A percentile compares a stretch with the other conserved stretches of the same genome.
Conservation (phyloP, 1,140 invertebrate species). For the Drosophila rufa region DNA sequence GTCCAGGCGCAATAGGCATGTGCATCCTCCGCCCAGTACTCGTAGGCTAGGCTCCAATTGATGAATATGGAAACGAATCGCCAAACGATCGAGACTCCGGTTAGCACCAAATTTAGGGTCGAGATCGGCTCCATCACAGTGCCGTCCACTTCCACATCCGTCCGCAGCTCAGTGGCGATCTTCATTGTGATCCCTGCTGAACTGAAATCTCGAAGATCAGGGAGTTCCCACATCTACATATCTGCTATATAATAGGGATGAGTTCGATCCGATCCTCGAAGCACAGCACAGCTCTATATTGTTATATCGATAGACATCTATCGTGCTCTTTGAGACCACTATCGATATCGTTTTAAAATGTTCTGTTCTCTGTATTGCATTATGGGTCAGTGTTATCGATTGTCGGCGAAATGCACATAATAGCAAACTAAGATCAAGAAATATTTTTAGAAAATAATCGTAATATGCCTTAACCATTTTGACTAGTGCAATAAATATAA, state of each 20-base stretch:
- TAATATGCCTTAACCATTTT: no score
- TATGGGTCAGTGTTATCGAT: no score
- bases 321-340: neutral
- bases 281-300: neutral
- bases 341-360: neutral
- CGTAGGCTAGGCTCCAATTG: constrained; percentile 55
- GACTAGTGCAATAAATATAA: no score
- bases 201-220: neutral
- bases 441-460: no score
- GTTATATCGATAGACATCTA: neutral
- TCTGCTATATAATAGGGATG: neutral
- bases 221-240: constrained; percentile 10
- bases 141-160: constrained; percentile 10
- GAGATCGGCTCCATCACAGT: constrained; percentile 38
- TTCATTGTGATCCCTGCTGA: neutral
- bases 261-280: no score
- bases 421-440: no score
- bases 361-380: neutral
- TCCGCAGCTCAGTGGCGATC: constrained; percentile 10
- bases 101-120: constrained; percentile 15
- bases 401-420: no score
- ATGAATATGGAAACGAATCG: constrained; percentile 56
- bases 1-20: constrained; percentile 61
- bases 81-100: constrained; percentile 41
- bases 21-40: constrained; percentile 39